Evolutionary conservation across 2,888 invertebrate species (phyloP), one percentile per base, ranked within the genome.

Genomic region (Helicoverpa assulta): DNA sequence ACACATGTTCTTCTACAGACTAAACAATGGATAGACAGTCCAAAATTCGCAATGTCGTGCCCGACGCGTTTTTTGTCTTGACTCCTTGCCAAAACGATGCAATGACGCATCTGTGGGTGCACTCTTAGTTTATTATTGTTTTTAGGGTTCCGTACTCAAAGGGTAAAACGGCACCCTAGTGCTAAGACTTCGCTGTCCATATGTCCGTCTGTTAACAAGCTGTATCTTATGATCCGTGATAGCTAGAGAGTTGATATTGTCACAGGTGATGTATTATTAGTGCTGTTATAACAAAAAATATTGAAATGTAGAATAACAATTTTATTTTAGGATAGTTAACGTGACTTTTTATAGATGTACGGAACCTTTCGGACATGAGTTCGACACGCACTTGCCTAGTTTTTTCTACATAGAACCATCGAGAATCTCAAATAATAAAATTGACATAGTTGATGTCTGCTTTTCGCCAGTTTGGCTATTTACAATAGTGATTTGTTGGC

Each of bases 41-140:
- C 73, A 73, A 73, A 80, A 76, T 65, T 68, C 67, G 82, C 80
- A 71, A 72, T 73, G 71, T 73, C 76, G 73, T 73, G 64, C 47
- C 54, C 53, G 19, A 65, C 65, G 10, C 61, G 67, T 73, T 81
- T 81, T 81, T 81, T 71, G 18, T 43, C 59, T 80, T 82, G 76
- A 72, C 47, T 55, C 26, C 43, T 19, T 80, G 81, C 81, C 80
- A 80, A 82, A 79, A 79, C 33, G 51, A 59, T 59, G 67, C 80
- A 66, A 59, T 73, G 73, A 82, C 73, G 73, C 79, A 70, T 47
- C 52, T 57, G 59, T 47, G 12, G 58, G 52, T 80, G 81, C 70
- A 81, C 55, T 70, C 12, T 59, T 60, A 55, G 52, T 70, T 77
- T 81, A 70, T 67, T 78, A 51, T 54, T 59, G 57, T 61, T 55